Conservation (phyloP, 1,140 invertebrate species). For the Linepithema humile region DNA sequence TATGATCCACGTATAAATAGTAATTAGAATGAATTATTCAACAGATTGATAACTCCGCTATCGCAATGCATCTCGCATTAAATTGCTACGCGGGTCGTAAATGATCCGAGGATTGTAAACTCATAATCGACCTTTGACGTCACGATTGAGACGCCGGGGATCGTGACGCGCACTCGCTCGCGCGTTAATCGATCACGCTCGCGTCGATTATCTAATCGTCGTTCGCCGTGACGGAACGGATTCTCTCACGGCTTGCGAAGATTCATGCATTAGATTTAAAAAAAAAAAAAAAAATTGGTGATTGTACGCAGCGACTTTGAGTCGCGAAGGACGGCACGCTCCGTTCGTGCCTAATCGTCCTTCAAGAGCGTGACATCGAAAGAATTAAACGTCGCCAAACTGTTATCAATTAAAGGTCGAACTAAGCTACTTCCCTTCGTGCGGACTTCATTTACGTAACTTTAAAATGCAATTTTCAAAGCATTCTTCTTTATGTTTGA, state of each 20-base stretch:
- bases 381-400: background rate
- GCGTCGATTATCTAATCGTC: conserved; percentile 63
- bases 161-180: conserved; percentile 29
- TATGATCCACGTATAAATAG: conserved; percentile 16
- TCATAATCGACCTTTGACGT: conserved; percentile 53
- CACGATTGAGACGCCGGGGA: conserved; percentile 56
- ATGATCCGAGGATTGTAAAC: conserved; percentile 10
- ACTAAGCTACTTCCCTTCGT: too few relatives aligned
- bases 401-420: background rate
- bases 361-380: background rate
- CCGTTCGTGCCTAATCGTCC: conserved; percentile 26
- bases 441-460: too few relatives aligned
- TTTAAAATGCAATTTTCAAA: too few relatives aligned
- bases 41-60: conserved; percentile 46
- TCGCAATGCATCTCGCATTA: conserved; percentile 20
- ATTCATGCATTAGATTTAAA: background rate
- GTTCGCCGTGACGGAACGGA: background rate
- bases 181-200: conserved; percentile 60
- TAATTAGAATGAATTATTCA: conserved; percentile 39
- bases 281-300: background rate
- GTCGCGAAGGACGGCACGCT: background rate
- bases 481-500: too few relatives aligned
- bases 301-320: background rate
- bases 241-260: conserved; percentile 26
- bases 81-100: conserved; percentile 4